Base-by-base conservation (phyloP, 2,888 invertebrate species). In the Scaptomyza polygonia region DNA sequence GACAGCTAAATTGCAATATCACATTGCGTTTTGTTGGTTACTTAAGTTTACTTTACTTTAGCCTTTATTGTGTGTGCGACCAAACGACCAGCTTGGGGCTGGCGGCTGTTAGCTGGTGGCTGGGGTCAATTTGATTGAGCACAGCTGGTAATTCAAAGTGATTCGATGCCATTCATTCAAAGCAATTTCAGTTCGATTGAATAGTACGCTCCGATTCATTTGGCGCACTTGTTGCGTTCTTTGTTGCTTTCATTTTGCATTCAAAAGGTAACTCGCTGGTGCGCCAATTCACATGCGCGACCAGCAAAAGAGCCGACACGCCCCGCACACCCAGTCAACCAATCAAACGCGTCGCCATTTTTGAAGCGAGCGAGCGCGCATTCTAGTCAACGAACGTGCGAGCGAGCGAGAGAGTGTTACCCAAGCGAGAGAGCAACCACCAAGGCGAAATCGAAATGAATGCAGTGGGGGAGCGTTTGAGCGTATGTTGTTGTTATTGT, bases 1-100 rank as follows among this genome's bases (percentile, higher is more conserved):
- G 84, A 84, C 84, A 84, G 84, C 83, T 77, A 84, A 84, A 84
- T 84, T 84, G 84, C 85, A 81, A 87, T 82, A 82, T 82, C 88
- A 71, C 82, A 87, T 87, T 87, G 81, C 82, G 82, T 70, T 87
- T 66, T 81, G 63, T 67, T 73, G 73, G 57, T 79, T 77, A 71
- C 73, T 65, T 70, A 58, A 72, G 67, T 67, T 83, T 56, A 51
- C 62, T 69, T 82, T 63, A 51, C 67, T 67, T 72, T 67, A 52
- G 59, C 67, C 51, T 64, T 77, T 56, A 59, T 55, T 67, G 67
- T 61, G 54, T 25, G 42, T 36, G 36, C 14, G 36, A 36, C 36
- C 36, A 14, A 36, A 36, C 62, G 62, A 62, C 40, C 63, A 29
- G 55, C 44, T 58, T 61, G 63, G 63, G 42, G 40, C 14, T 51